phyloP scores from a whole-genome alignment of 2,888 invertebrate genomes.

The Scelioninae gen. 1 region DNA sequence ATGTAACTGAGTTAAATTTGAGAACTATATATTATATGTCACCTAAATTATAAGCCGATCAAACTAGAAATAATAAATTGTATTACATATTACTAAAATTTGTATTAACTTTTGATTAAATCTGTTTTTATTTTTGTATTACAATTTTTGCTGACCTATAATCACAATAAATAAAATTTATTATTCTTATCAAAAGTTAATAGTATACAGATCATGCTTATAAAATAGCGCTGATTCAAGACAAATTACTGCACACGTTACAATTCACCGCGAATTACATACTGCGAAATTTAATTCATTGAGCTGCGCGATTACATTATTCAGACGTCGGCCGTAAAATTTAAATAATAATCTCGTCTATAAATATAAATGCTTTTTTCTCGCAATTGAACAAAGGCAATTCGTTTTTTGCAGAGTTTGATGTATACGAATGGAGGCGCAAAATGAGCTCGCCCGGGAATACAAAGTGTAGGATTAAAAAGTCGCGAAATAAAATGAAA shows the following conservation, averaged over 20 bases:
- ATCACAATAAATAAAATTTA: constrained; percentile 1
- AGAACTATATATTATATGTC: no score
- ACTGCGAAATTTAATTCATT: constrained; percentile 34
- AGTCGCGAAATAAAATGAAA: constrained; percentile 48
- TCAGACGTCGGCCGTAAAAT: constrained; percentile 45
- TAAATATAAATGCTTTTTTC: constrained; percentile 34
- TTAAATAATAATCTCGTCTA: constrained; percentile 44
- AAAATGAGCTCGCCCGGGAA: background rate
- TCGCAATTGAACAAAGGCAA: constrained; percentile 33
- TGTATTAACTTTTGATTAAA: no score
- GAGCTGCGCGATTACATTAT: constrained; percentile 30
- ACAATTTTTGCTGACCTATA: no score
- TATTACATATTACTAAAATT: no score
- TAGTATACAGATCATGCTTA: background rate
- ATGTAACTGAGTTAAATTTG: background rate
- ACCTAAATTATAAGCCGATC: no score
- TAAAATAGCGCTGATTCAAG: background rate
- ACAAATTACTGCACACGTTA: constrained; percentile 25
- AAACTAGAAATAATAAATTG: no score
- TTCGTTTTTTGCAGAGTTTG: constrained; percentile 33
- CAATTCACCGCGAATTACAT: constrained; percentile 23
- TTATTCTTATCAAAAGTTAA: constrained; percentile 11
- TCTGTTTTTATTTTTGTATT: no score
- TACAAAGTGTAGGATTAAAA: constrained; percentile 41
- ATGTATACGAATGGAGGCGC: constrained; percentile 10